Evolutionary conservation across 2,888 invertebrate genomes (phyloP).

Genomic region (Shargacucullia verbasci): DNA sequence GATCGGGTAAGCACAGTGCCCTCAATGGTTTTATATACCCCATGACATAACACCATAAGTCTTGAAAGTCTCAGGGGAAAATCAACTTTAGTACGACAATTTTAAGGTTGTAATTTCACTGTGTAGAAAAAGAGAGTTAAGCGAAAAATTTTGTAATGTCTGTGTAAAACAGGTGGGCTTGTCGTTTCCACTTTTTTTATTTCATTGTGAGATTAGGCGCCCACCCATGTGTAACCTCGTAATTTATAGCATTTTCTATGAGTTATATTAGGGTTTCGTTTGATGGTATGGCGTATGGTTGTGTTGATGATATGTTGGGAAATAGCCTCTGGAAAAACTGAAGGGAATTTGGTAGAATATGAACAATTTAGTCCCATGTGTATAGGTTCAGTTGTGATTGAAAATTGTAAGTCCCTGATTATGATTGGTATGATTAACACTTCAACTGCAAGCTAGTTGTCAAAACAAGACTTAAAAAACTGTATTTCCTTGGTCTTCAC

Average conservation of each 20-base stretch:
- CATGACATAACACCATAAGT: slow-evolving; percentile 50
- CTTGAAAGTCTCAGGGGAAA: slow-evolving; percentile 16
- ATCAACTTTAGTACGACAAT: background rate
- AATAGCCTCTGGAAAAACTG: slow-evolving; percentile 5
- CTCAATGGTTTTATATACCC: slow-evolving; percentile 60
- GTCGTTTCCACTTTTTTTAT: slow-evolving; percentile 70
- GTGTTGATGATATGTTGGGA: slow-evolving; percentile 10
- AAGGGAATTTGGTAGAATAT: too few relatives aligned
- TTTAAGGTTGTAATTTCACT: slow-evolving; percentile 30
- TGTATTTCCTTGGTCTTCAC: too few relatives aligned
- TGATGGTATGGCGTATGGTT: slow-evolving; percentile 17
- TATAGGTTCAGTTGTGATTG: too few relatives aligned
- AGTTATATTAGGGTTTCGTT: slow-evolving; percentile 38
- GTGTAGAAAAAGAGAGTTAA: background rate
- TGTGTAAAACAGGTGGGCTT: slow-evolving; percentile 68
- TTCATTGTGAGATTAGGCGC: slow-evolving; percentile 62
- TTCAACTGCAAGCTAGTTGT: too few relatives aligned
- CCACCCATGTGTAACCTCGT: slow-evolving; percentile 49
- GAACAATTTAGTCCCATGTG: too few relatives aligned
- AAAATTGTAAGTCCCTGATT: too few relatives aligned
- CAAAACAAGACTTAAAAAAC: too few relatives aligned
- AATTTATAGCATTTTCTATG: slow-evolving; percentile 46
- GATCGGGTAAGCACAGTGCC: slow-evolving; percentile 75
- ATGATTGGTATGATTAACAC: too few relatives aligned
- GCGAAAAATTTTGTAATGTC: slow-evolving; percentile 8